Evolutionary conservation across 2,797 vertebrate species (phyloP).

Genomic region (Synanceia verrucosa): DNA sequence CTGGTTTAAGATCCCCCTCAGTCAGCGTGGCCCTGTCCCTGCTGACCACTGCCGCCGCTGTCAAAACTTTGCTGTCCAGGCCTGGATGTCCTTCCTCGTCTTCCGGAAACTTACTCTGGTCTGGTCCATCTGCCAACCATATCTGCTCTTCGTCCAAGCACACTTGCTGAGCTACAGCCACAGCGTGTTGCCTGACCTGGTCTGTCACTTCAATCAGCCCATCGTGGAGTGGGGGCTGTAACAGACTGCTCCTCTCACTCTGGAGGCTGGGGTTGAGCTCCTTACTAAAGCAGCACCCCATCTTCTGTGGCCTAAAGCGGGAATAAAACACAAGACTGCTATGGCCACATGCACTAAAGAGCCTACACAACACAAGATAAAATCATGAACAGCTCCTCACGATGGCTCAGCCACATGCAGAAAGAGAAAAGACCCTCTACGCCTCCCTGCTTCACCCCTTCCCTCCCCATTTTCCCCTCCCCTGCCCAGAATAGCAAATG

Average conservation of each 20-base stretch:
- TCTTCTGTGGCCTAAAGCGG: conserved; percentile 57
- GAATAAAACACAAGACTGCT: conserved; percentile 53
- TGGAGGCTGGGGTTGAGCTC: conserved; percentile 67
- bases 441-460: conserved; percentile 25
- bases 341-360: conserved; percentile 32
- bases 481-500: conserved; percentile 80
- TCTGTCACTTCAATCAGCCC: conserved; percentile 47
- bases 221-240: conserved; percentile 56
- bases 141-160: conserved; percentile 44
- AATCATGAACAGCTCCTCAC: conserved; percentile 61
- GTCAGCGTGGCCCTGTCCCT: conserved; percentile 12
- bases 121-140: not conserved
- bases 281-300: conserved; percentile 86
- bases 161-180: conserved; percentile 62
- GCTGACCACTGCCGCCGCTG: conserved; percentile 1
- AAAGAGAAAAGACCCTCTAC: conserved; percentile 62
- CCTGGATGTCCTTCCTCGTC: conserved; percentile 20
- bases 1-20: conserved; percentile 11
- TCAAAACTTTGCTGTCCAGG: conserved; percentile 12
- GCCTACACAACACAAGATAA: conserved; percentile 49
- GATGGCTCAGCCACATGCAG: conserved; percentile 51
- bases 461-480: conserved; percentile 55
- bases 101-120: conserved; percentile 1
- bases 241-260: conserved; percentile 75
- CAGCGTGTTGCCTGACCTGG: conserved; percentile 53